These are phyloP conservation scores for Oscarella lobularis DNA, from an alignment of 37 sponge, comb jelly and placozoan species.

Conservation along the genomic window DNA sequence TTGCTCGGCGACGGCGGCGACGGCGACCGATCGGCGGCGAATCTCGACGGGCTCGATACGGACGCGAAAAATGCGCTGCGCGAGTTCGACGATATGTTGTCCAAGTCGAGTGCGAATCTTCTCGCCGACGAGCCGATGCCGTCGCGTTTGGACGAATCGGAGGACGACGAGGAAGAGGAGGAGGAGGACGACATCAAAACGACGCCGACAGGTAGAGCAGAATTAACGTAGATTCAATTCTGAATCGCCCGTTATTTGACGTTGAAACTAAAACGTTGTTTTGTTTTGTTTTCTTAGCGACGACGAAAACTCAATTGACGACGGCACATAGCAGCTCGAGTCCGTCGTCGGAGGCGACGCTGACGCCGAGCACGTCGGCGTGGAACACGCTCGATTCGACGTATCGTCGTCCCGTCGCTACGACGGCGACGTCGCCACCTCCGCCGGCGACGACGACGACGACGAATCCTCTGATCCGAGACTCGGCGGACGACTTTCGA, in stretches of 20 bases:
- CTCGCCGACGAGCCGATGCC: too few species aligned
- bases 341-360: not conserved
- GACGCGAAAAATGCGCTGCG: not conserved
- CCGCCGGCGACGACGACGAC: not conserved
- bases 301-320: too few species aligned
- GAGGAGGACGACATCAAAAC: too few species aligned
- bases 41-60: not conserved
- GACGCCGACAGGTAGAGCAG: too few species aligned
- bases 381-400: constrained; percentile 1
- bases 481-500: not conserved
- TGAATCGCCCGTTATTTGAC: too few species aligned
- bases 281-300: too few species aligned
- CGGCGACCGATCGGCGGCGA: not conserved
- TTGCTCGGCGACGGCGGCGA: not conserved
- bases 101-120: not conserved
- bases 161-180: too few species aligned
- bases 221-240: too few species aligned
- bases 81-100: not conserved
- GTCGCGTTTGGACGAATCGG: too few species aligned
- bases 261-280: too few species aligned
- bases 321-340: not conserved
- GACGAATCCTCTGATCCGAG: not conserved
- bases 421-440: not conserved
- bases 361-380: not conserved
- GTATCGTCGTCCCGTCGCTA: not conserved